Percentiles rank a stretch among this genome's conserved stretches.
phyloP scores from a whole-genome alignment of 2,888 invertebrate species.

The Blomia tropicalis region DNA sequence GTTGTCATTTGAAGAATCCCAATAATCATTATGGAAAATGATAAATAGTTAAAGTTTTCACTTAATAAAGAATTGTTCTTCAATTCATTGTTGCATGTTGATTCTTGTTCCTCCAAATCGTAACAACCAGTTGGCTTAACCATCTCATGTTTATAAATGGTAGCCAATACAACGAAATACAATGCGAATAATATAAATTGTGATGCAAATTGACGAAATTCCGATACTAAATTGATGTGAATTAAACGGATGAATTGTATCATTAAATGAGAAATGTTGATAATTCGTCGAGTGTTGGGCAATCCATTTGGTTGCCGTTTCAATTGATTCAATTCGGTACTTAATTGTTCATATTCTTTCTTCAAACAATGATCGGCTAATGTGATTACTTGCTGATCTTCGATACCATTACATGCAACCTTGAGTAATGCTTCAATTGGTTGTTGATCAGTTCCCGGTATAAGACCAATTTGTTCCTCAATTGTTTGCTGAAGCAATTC shows the following conservation, averaged over 20 bases:
- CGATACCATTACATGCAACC: not conserved
- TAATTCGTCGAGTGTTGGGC: not conserved
- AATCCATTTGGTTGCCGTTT: not conserved
- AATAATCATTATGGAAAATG: not conserved
- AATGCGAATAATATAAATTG: not conserved
- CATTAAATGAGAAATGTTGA: not conserved
- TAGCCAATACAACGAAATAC: not conserved
- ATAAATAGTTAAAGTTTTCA: not conserved
- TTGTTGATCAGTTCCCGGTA: not conserved
- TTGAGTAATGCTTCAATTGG: conserved; percentile 2
- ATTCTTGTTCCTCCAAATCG: not conserved
- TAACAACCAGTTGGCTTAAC: conserved; percentile 2
- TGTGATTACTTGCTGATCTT: not conserved
- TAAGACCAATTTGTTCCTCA: not conserved
- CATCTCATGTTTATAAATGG: not conserved
- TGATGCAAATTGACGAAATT: not conserved
- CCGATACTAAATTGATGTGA: not conserved
- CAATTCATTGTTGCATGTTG: not conserved
- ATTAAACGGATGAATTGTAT: not conserved
- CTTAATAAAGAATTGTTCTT: not conserved
- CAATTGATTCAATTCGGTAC: not conserved
- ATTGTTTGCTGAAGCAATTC: not conserved
- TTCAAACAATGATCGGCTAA: not conserved
- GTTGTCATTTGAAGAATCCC: not conserved
- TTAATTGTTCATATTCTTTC: not conserved